Conservation (phyloP, 2,113 vertebrate genomes). For the Aspiorhynchus laticeps region DNA sequence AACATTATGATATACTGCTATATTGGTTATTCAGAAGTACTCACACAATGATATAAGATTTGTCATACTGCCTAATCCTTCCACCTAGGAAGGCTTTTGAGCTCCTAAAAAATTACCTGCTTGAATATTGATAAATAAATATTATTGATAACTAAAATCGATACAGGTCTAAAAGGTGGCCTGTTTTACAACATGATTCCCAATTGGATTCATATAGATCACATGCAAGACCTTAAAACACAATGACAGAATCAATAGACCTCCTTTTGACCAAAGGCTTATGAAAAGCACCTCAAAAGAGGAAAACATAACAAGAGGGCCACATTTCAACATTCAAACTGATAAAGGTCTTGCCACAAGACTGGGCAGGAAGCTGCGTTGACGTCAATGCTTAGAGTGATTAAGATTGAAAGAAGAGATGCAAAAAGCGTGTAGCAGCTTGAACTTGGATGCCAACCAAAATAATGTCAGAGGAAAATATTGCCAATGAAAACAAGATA, state of each 20-base stretch:
- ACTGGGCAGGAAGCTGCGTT: conserved; percentile 51
- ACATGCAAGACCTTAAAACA: conserved; percentile 7
- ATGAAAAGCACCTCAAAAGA: background rate
- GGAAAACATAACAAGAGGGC: background rate
- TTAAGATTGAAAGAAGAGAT: conserved; percentile 24
- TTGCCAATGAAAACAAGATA: background rate
- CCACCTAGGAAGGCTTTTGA: background rate
- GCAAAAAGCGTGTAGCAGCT: background rate
- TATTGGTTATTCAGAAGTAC: background rate
- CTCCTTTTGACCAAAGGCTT: background rate
- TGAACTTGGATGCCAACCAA: background rate
- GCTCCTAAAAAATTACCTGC: background rate
- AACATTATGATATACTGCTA: background rate
- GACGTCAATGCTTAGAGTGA: conserved; percentile 54
- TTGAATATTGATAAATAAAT: background rate
- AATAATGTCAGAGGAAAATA: background rate
- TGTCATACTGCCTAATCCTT: background rate
- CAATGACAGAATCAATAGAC: background rate
- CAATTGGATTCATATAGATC: background rate
- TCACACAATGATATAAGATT: background rate
- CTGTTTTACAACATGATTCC: background rate
- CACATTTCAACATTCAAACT: background rate
- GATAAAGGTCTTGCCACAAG: conserved; percentile 29
- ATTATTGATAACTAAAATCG: background rate
- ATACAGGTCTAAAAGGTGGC: no score